Base-by-base conservation (phyloP, 2,888 invertebrate genomes). In the Patella depressa region DNA sequence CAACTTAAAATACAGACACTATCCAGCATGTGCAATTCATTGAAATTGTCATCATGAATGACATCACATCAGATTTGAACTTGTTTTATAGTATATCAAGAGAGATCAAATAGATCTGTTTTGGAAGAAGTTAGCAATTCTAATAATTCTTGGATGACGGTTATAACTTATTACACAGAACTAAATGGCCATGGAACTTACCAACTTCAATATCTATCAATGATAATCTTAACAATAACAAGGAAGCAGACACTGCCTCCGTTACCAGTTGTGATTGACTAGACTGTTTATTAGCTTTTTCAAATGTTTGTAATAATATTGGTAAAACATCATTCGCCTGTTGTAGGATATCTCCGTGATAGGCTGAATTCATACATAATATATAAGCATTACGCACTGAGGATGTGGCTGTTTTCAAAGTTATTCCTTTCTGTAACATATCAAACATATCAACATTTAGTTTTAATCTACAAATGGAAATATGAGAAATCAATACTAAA, bases 341-440 rank as follows among this genome's bases (percentile, higher is more conserved):
- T 53, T 80, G 81, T 53, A 90, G 74, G 1, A 88, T 89, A 82
- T 91, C 91, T 73, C 89, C 92, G 86, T 94, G 93, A 86, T 95
- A 93, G 84, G 95, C 94, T 17, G 94, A 93, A 71, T 95, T 92
- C 91, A 97, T 93, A 91, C 96, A 94, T 88, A 95, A 94, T 80
- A 96, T 94, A 91, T 97, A 97, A 72, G 95, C 94, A 74, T 95
- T 95, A 79, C 96, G 94, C 7, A 97, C 96, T 14, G 94, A 91
- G 76, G 95, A 94, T 17, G 96, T 95, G 15, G 95, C 94, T 76
- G 94, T 95, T 92, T 97, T 97, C 15, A 95, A 93, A 0, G 86
- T 87, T n/a, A 92, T 84, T 34, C 95, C 96, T 91, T 95, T 96
- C 94, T 95, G 92, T 14, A 92, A 92, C 69, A 53, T 45, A 53